Evolutionary conservation across 2,113 vertebrate species (phyloP), one percentile per base, ranked within the genome.

Genomic region (Vulpes lagopus): DNA sequence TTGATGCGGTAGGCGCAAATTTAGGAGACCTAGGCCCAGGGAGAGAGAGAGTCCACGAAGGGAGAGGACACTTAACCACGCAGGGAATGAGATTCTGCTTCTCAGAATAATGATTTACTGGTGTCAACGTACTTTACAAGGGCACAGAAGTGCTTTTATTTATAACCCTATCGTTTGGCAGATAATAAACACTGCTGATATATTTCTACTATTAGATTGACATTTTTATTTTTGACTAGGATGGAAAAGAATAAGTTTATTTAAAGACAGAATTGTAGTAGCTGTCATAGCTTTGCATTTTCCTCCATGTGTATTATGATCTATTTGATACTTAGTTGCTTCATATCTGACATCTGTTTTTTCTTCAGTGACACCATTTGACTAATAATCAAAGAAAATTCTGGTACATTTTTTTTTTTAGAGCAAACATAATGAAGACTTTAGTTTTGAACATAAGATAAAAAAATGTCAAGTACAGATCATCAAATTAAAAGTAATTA

Each of bases 311-410:
- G 9, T 76, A 51, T 89, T 96, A 97, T 97, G 93, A 94, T 91
- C 96, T 95, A 16, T 92, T 97, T 96, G 95, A 96, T 90, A 89
- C 97, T 98, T 97, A 98, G 97, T 83, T 97, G 89, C 96, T 96
- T 94, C 94, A 74, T 73, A 95, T 97, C 98, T 8, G 96, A 96
- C 98, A 98, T 97, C 97, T 98, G 98, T 22, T 95, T 98, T 98
- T 98, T 97, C 92, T 96, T 98, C 92, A 80, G 96, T 97, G 96
- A 98, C 96, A 97, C 97, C 96, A 71, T 95, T 97, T 92, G 94
- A 94, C 89, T 38, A 87, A 95, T 96, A 98, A 98, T 98, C 97
- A 98, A 97, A 97, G 96, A 96, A 76, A 97, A 97, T 64, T 97
- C 96, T 95, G 94, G 94, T 89, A 38, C 49, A 94, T 95, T 97